Evolutionary conservation across 2,888 invertebrate genomes (phyloP).

Genomic region (Ellobium chinense): DNA sequence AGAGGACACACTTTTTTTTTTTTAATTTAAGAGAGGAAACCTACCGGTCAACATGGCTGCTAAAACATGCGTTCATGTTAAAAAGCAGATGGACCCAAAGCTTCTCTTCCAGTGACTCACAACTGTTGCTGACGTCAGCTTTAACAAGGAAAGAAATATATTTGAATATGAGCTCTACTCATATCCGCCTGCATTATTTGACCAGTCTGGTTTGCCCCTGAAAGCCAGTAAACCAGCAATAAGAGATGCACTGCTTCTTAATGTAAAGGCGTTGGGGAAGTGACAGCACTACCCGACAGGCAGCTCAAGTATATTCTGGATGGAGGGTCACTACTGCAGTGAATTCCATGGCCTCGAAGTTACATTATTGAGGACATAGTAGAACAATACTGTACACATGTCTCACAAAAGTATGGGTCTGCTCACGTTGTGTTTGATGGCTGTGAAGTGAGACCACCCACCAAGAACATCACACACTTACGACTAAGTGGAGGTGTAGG

Average conservation of each 20-base stretch:
- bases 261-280: too few species aligned
- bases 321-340: too few species aligned
- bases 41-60: not conserved
- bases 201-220: not conserved
- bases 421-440: too few species aligned
- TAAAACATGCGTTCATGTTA: not conserved
- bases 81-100: not conserved
- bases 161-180: not conserved
- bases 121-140: not conserved
- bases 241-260: not conserved
- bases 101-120: not conserved
- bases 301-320: too few species aligned
- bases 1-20: not conserved
- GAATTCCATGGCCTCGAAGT: too few species aligned
- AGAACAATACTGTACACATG: too few species aligned
- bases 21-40: not conserved
- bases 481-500: too few species aligned
- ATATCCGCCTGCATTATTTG: not conserved
- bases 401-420: too few species aligned
- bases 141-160: not conserved
- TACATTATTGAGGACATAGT: too few species aligned
- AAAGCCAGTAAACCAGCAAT: not conserved
- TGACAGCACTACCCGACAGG: too few species aligned
- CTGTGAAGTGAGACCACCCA: too few species aligned
- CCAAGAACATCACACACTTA: too few species aligned